These are phyloP conservation scores for Acrocephalus scirpaceus DNA, from an alignment of 2,797 vertebrate genomes.

Conservation along the genomic window DNA sequence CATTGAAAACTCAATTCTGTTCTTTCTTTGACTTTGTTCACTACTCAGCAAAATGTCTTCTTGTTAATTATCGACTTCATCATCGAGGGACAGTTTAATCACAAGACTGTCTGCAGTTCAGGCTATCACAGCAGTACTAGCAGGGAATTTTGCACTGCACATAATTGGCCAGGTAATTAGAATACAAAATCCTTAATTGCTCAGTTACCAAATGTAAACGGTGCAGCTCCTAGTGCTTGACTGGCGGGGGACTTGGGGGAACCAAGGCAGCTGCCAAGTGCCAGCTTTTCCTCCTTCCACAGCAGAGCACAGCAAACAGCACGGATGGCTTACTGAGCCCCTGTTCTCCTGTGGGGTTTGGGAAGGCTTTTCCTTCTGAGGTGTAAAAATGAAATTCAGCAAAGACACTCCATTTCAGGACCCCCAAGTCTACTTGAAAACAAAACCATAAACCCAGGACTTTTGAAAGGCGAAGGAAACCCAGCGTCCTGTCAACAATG, in stretches of 20 bases:
- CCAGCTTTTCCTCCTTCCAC: background rate
- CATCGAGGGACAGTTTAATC: conserved; percentile 64
- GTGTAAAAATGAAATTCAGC: background rate
- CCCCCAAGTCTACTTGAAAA: background rate
- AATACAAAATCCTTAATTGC: conserved; percentile 48
- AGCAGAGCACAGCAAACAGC: background rate
- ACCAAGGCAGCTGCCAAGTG: background rate
- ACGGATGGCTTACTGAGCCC: background rate
- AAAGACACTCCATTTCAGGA: background rate
- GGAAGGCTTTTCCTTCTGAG: background rate
- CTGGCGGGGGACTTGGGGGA: background rate
- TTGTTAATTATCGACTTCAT: conserved; percentile 60
- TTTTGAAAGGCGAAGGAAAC: background rate
- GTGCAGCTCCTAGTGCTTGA: background rate
- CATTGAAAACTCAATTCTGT: conserved; percentile 12
- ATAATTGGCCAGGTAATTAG: conserved; percentile 64
- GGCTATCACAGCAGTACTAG: conserved; percentile 25
- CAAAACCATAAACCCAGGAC: background rate
- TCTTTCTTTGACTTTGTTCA: conserved; percentile 59
- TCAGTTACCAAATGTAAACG: conserved; percentile 23
- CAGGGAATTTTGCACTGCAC: conserved; percentile 24
- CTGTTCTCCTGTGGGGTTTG: background rate
- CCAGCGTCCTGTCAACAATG: background rate
- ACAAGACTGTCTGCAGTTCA: conserved; percentile 43
- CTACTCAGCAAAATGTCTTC: conserved; percentile 52